A percentile compares a stretch with the other conserved stretches of the same genome.
phyloP scores from a whole-genome alignment of 1,140 invertebrate species.

The Euura lappo region DNA sequence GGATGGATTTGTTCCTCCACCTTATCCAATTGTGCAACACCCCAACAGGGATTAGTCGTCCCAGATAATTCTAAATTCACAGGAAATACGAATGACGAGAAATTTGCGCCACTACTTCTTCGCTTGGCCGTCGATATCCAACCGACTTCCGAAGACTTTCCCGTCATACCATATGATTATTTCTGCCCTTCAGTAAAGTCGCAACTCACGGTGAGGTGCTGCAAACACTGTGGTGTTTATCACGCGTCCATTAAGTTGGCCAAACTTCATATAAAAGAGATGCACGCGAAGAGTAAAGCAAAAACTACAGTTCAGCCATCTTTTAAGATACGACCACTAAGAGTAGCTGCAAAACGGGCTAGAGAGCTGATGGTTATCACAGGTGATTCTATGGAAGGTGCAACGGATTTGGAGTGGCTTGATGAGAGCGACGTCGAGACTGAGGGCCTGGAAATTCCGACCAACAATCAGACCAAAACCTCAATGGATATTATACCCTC shows the following conservation, averaged over 20 bases:
- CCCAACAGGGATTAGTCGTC: background rate
- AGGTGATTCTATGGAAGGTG: constrained; percentile 10
- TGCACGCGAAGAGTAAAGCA: background rate
- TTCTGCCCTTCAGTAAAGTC: constrained; percentile 14
- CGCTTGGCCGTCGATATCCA: background rate
- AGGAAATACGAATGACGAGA: background rate
- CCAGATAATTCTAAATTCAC: background rate
- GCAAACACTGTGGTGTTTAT: constrained; percentile 8
- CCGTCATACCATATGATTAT: background rate
- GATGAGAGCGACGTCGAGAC: constrained; percentile 11
- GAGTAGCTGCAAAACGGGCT: constrained; percentile 10
- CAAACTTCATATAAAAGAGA: constrained; percentile 11
- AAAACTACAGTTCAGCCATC: background rate
- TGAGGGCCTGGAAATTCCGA: background rate
- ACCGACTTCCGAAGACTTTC: background rate
- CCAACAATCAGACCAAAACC: background rate
- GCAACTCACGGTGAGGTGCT: constrained; percentile 11
- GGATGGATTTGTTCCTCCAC: background rate
- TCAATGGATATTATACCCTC: background rate
- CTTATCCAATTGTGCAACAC: background rate
- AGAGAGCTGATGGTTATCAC: constrained; percentile 9
- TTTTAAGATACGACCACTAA: constrained; percentile 9
- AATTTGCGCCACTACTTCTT: background rate
- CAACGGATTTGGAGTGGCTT: constrained; percentile 10
- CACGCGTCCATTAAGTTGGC: constrained; percentile 11